These are phyloP conservation scores for Trichomalopsis sarcophagae DNA, from an alignment of 1,140 invertebrate species.

Conservation along the genomic window DNA sequence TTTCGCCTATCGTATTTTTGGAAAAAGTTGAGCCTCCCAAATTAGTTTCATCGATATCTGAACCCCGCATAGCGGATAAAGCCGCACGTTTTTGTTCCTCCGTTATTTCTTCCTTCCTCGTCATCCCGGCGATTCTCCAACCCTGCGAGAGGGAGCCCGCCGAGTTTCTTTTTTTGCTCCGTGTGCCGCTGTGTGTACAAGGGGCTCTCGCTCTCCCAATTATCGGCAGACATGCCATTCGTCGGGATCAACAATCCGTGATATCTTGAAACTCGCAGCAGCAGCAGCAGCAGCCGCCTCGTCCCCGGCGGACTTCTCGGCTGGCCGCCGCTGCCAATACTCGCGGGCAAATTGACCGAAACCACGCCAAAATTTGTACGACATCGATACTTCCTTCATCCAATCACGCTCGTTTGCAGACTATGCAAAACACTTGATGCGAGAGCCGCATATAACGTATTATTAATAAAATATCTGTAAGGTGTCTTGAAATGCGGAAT, in stretches of 20 bases:
- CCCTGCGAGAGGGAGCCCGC: neutral
- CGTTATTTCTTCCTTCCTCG: neutral
- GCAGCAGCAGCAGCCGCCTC: neutral
- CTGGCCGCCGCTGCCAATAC: neutral
- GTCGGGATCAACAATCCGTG: constrained; percentile 49
- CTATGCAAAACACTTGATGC: no score
- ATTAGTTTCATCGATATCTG: no score
- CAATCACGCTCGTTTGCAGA: no score
- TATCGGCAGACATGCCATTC: constrained; percentile 48
- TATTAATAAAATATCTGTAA: no score
- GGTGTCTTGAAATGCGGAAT: neutral
- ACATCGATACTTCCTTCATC: no score
- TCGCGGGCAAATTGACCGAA: constrained; percentile 42
- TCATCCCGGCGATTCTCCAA: neutral
- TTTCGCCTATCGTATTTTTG: no score
- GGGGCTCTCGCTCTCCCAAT: constrained; percentile 38
- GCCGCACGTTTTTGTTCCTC: neutral
- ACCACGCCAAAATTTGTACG: constrained; percentile 14
- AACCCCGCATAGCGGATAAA: neutral
- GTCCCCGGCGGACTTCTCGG: neutral
- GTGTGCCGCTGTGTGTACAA: neutral
- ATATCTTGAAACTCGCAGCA: constrained; percentile 44
- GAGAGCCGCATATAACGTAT: no score
- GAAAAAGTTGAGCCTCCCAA: no score
- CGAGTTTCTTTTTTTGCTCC: neutral